Evolutionary conservation across 2,113 vertebrate genomes (phyloP), one percentile per base, ranked within the genome.

Genomic region (Tringa solitaria): DNA sequence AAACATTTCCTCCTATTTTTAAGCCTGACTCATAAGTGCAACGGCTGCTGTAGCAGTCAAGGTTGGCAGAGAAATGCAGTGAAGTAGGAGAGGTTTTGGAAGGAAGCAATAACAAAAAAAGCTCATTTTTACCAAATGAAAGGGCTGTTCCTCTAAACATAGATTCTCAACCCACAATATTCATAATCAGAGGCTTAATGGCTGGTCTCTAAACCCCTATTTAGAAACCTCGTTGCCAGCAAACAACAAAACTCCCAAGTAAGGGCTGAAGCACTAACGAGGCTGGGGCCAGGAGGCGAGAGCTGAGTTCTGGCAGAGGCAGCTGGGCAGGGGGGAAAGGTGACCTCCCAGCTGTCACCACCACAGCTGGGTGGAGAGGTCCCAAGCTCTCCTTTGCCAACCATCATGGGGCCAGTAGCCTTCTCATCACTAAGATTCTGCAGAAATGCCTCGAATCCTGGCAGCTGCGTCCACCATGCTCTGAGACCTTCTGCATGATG

Each of bases 111-210:
- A 91, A 78, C 35, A 93, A 93, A 89, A 89, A 87, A 13, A 82
- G 65, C 81, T 95, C 26, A 41, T 78, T 97, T 94, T 87, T 68
- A 56, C 50, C 41, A 41, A 95, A 84, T 11, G 54, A 84, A 90
- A 78, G 76, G 46, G 39, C 24, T 57, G 22, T 37, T 92, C 11
- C 56, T 88, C 67, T 64, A 88, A 75, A 77, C 78, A 81, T 2
- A 72, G 60, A 53, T 69, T 75, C 76, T 61, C n/a, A 90, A n/a
- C 20, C 28, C 0, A 1, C 60, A 48, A 21, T 11, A 81, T 37
- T 89, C 39, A 79, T 23, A 21, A 68, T 28, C 15, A 78, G 64
- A 89, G 73, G 53, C 75, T 92, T 79, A 65, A 82, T 20, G 32
- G 69, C 33, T 57, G 56, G 48, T 64, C 45, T 84, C 33, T 73